phyloP scores from a whole-genome alignment of 2,113 vertebrate species.

The Chunga burmeisteri region DNA sequence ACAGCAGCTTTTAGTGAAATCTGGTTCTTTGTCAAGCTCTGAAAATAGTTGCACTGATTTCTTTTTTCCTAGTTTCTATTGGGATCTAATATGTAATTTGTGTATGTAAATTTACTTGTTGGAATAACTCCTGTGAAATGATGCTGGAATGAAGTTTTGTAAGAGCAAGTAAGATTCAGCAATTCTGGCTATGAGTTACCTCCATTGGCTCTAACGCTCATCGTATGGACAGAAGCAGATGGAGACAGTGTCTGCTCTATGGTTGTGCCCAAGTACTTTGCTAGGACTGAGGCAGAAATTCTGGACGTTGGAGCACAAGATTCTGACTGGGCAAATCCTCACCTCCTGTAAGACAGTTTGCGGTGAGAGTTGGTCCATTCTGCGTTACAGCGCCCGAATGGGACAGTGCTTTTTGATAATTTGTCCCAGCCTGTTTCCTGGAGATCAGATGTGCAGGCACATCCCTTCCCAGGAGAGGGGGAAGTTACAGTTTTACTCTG shows the following conservation, averaged over 20 bases:
- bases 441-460: background rate
- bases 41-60: background rate
- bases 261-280: rapidly evolving
- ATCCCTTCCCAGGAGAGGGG: background rate
- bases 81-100: background rate
- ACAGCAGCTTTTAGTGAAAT: background rate
- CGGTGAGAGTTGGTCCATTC: background rate
- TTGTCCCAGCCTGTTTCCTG: background rate
- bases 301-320: background rate
- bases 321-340: background rate
- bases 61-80: background rate
- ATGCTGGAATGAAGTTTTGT: background rate
- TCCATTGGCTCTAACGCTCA: background rate
- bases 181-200: background rate
- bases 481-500: background rate
- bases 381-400: background rate
- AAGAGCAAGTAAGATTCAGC: background rate
- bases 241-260: background rate
- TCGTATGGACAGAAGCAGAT: background rate
- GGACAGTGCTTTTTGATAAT: background rate
- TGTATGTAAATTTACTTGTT: background rate
- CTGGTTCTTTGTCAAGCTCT: background rate
- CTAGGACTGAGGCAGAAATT: background rate
- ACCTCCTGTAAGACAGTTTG: rapidly evolving
- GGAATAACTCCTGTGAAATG: background rate